phyloP scores from a whole-genome alignment of 2,888 invertebrate genomes.

The Tipula confusa region DNA sequence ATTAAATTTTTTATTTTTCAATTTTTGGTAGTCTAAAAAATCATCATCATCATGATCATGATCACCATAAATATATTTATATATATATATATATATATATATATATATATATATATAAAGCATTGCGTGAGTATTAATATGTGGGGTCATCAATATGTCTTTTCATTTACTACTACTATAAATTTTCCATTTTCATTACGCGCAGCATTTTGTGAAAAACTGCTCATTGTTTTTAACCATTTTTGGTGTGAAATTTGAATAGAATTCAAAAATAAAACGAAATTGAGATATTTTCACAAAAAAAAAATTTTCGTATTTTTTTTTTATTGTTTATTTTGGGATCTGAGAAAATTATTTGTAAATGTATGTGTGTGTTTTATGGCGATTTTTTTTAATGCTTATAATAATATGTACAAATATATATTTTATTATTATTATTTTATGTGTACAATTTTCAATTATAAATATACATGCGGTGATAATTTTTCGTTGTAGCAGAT shows the following conservation, averaged over 20 bases:
- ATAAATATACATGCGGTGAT: neutral
- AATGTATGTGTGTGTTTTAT: neutral
- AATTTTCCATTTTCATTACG: neutral
- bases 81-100: no score
- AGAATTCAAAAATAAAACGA: conserved; percentile 25
- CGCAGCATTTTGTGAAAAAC: neutral
- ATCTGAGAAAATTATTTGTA: neutral
- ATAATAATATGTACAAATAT: neutral
- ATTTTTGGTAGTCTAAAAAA: neutral
- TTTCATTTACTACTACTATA: neutral
- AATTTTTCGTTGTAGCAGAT: neutral
- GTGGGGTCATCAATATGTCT: neutral
- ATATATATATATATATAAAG: neutral
- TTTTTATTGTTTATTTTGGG: conserved; percentile 1
- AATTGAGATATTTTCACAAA: conserved; percentile 1
- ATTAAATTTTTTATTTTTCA: neutral
- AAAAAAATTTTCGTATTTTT: neutral
- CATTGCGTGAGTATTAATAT: neutral
- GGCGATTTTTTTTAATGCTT: neutral
- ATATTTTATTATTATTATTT: neutral
- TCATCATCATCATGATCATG: neutral
- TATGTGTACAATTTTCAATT: neutral
- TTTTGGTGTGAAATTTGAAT: conserved; percentile 16
- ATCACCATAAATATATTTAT: no score
- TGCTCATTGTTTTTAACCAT: neutral